A percentile compares a stretch with the other conserved stretches of the same genome.
Evolutionary conservation across 2,113 vertebrate genomes (phyloP).

Genomic region (Uria lomvia): DNA sequence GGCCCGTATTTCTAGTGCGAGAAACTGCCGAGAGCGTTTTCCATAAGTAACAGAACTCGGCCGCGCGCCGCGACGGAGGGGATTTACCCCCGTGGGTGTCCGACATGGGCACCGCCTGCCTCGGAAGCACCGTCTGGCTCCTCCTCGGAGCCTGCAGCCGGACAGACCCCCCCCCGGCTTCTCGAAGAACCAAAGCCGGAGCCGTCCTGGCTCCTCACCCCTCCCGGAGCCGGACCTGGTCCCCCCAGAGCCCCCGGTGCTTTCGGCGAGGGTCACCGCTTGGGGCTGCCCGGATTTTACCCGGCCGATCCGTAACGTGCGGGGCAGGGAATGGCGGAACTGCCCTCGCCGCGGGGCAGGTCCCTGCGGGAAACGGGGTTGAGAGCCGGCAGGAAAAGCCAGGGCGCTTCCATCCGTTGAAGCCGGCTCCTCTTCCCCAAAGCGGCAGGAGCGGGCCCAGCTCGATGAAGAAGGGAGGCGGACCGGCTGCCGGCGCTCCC

Average conservation of each 20-base stretch:
- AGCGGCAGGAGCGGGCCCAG: neutral
- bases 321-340: neutral
- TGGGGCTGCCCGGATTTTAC: neutral
- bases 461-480: neutral
- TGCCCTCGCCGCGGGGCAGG: neutral
- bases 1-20: accelerated
- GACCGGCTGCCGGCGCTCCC: neutral
- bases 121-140: neutral
- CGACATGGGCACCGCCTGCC: neutral
- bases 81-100: neutral
- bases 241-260: neutral
- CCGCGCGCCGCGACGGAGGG: accelerated
- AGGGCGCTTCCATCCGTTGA: neutral
- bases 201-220: neutral
- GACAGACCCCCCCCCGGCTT: neutral
- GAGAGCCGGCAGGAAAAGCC: neutral
- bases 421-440: neutral
- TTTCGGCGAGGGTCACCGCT: neutral
- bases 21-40: neutral
- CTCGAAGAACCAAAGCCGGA: neutral
- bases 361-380: neutral
- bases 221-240: neutral
- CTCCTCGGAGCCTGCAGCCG: neutral
- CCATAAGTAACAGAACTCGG: accelerated
- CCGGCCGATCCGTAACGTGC: accelerated